phyloP scores from a whole-genome alignment of 2,797 vertebrate genomes.

The Dicrostonyx torquatus region DNA sequence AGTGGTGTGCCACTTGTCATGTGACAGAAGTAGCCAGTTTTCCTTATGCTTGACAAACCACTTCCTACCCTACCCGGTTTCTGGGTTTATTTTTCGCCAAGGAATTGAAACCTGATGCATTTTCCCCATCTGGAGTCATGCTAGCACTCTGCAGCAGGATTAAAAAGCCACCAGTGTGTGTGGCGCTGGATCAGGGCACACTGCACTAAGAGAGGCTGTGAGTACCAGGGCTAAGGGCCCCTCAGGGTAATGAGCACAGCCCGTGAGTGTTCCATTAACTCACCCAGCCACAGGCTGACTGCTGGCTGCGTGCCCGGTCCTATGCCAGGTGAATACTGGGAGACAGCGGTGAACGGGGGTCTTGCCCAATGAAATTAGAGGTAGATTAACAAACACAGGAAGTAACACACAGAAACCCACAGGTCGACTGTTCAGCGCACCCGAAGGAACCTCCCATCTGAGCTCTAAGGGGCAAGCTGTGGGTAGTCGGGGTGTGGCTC shows the following conservation, averaged over 20 bases:
- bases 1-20: fast-evolving
- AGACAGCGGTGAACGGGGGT: background rate
- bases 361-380: background rate
- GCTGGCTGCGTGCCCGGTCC: fast-evolving
- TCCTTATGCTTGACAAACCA: background rate
- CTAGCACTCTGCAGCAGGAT: background rate
- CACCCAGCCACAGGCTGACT: background rate
- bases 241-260: fast-evolving
- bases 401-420: background rate
- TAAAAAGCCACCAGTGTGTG: background rate
- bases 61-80: background rate
- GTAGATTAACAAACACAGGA: background rate
- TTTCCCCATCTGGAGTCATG: background rate
- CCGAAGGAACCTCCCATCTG: background rate
- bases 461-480: background rate
- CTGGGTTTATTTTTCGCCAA: constrained; percentile 49
- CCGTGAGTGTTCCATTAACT: background rate
- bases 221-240: background rate
- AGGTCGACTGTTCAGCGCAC: background rate
- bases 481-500: fast-evolving
- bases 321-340: background rate
- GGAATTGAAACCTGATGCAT: background rate
- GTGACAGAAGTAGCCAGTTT: background rate
- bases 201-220: background rate
- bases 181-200: background rate